Evolutionary conservation across 2,113 vertebrate species (phyloP).

Genomic region (Smithornis capensis): DNA sequence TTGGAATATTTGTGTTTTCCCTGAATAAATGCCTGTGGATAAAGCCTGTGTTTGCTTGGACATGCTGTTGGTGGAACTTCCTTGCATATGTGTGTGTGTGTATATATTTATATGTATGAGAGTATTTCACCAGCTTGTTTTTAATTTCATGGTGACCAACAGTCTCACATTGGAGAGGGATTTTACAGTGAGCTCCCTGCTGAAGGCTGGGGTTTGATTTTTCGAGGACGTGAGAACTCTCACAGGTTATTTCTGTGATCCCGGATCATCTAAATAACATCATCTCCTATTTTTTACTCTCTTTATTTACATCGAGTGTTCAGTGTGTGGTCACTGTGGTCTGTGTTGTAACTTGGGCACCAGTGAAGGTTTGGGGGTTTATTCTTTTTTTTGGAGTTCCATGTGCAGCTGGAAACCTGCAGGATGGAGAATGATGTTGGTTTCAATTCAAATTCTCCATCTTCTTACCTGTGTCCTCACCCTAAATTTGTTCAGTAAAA

Average conservation of each 20-base stretch:
- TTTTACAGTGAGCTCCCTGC: neutral
- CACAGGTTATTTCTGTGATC: conserved; percentile 5
- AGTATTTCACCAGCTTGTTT: neutral
- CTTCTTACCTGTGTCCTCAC: neutral
- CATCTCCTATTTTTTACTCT: conserved; percentile 9
- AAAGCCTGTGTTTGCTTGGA: neutral
- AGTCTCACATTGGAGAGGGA: neutral
- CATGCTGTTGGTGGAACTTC: neutral
- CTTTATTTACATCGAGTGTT: neutral
- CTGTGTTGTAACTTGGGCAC: neutral
- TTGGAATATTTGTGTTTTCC: neutral
- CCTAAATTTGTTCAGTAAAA: neutral
- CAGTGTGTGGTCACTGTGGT: neutral
- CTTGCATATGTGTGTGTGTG: neutral
- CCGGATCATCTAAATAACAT: conserved; percentile 18
- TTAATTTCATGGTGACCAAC: neutral
- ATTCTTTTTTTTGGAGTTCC: neutral
- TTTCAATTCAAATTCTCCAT: neutral
- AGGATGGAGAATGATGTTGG: neutral
- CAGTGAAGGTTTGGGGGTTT: neutral
- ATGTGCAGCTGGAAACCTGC: neutral
- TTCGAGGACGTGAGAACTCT: neutral
- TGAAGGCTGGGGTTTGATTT: neutral
- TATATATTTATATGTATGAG: neutral
- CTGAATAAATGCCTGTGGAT: neutral